Evolutionary conservation across 2,113 vertebrate genomes (phyloP).

Genomic region (Onychostoma macrolepis): DNA sequence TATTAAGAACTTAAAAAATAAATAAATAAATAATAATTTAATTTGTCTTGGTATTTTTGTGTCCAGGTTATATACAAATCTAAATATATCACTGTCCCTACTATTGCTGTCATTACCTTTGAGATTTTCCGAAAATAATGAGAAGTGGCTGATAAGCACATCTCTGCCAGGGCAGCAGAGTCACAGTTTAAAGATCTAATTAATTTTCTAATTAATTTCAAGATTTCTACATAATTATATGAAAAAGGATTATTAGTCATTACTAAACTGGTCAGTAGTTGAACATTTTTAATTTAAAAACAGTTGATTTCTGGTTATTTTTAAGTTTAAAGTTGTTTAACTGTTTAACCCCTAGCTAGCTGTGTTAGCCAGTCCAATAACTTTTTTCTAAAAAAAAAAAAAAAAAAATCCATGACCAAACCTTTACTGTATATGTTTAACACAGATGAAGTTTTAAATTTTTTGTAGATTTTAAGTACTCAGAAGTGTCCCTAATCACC

Average conservation of each 20-base stretch:
- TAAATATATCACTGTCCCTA: neutral
- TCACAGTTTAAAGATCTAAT: constrained; percentile 25
- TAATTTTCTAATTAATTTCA: neutral
- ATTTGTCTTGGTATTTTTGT: neutral
- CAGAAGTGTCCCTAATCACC: neutral
- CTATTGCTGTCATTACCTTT: neutral
- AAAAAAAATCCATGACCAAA: too few species aligned
- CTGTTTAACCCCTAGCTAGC: neutral
- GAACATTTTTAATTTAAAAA: neutral
- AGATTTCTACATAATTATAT: constrained; percentile 11
- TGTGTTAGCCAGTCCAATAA: neutral
- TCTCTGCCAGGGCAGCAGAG: neutral
- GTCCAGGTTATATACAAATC: neutral
- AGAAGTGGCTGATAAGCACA: neutral
- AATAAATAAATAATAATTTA: too few species aligned
- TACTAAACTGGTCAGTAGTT: neutral
- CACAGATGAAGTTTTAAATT: too few species aligned
- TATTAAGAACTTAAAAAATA: too few species aligned
- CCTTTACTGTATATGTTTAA: too few species aligned
- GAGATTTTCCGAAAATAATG: neutral
- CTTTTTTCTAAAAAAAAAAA: too few species aligned
- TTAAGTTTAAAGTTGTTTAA: neutral
- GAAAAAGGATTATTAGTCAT: neutral
- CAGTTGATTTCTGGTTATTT: neutral
- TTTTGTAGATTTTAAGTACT: neutral